phyloP scores from a whole-genome alignment of 2,888 invertebrate genomes.

The Leptopilina drosophilae region DNA sequence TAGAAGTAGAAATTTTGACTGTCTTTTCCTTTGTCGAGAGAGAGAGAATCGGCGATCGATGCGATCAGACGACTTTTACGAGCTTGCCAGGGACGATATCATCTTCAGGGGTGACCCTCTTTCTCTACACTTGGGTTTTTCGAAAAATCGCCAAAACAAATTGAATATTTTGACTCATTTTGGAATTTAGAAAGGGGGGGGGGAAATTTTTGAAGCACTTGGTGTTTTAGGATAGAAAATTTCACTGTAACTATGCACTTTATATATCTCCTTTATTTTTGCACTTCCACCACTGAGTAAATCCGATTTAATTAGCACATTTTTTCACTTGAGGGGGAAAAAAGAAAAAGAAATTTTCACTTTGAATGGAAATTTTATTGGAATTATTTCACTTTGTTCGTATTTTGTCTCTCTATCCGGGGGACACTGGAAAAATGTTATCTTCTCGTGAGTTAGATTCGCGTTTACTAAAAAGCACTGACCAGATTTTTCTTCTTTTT shows the following conservation, averaged over 20 bases:
- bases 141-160: no score
- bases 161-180: no score
- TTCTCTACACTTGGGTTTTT: neutral
- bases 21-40: conserved; percentile 29
- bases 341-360: neutral
- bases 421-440: neutral
- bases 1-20: conserved; percentile 19
- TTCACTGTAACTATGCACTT: conserved; percentile 63
- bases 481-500: neutral
- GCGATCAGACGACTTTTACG: conserved; percentile 38
- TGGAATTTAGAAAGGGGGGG: no score
- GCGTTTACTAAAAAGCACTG: neutral
- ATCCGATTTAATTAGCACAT: neutral
- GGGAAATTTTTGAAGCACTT: neutral
- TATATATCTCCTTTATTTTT: conserved; percentile 53
- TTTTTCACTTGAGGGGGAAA: neutral
- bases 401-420: neutral
- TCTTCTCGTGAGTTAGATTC: conserved; percentile 4
- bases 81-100: conserved; percentile 35
- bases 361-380: neutral
- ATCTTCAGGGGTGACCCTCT: conserved; percentile 37
- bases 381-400: conserved; percentile 14
- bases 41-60: conserved; percentile 38
- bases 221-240: conserved; percentile 56
- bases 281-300: conserved; percentile 45